Base-by-base conservation (phyloP, 2,888 invertebrate genomes). In the Steromphala cineraria region DNA sequence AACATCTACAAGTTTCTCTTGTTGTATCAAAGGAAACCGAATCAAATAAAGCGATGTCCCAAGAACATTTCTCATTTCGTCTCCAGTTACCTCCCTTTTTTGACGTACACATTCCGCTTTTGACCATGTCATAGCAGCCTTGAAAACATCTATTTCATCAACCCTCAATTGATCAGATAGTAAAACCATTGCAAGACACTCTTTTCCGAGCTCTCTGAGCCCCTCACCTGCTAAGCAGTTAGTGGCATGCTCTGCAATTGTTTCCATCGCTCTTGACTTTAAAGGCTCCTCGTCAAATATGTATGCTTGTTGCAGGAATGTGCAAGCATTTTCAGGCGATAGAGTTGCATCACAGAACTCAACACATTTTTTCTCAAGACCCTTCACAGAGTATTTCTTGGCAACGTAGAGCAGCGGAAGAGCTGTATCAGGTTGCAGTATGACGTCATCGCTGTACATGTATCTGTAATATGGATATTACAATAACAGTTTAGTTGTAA, bases 341-440 rank as follows among this genome's bases (percentile, higher is more conserved):
- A 80, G n/a, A 15, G 75, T 17, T n/a, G 55, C n/a, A 28, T 46
- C 17, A 10, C 75, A 36, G 67, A 67, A 80, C 15, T 76, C 31
- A 17, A 19, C n/a, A 31, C 80, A 80, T 53, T 46, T 62, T 17
- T 80, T 55, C 67, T 46, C 53, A 0, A 80, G 75, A n/a, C 62
- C 62, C 36, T 7, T 76, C 15, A 67, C 31, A 28, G 52, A 28
- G 52, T 80, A 80, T 36, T 80, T 80, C 31, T 67, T 80, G 0
- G 80, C 67, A 19, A 62, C 67, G 15, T 80, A 80, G 24, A 80
- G 36, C 19, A 80, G 2, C 0, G 53, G 28, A 15, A 80, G 67
- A 7, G 76, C 80, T 19, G 55, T 76, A 10, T 80, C 67, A 7
- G 62, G 62, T 15, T 13, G 13, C 24, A 62, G 17, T 15, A 17